Base-by-base conservation (phyloP, 2,113 vertebrate species). In the Varanus komodoensis region DNA sequence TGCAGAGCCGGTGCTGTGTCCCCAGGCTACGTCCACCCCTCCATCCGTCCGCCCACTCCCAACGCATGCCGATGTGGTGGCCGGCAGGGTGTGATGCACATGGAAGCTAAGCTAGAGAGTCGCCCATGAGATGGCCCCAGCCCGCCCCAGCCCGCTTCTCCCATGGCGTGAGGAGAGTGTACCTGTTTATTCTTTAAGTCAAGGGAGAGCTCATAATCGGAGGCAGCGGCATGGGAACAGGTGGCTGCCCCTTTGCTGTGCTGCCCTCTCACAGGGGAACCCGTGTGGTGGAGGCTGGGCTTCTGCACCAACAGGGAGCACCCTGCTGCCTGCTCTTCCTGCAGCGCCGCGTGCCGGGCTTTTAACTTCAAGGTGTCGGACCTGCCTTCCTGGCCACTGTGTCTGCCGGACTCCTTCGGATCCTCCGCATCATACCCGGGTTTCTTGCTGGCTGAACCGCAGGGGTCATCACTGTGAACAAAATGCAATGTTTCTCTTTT, bases 171-270 rank as follows among this genome's bases (percentile, higher is more conserved):
- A 94, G 93, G 90, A 95, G 95, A 91, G 93, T 98, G 98, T 99
- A 99, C 99, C 99, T 99, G 99, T 98, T 99, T 99, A 98, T 99
- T 99, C 98, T 99, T 99, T 98, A 99, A 98, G 98, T 99, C 99
- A 98, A 99, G 98, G 92, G 99, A 99, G 97, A 99, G 98, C 96
- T 99, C 98, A 98, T 99, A 99, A 97, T 99, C 98, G 85, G 98
- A 98, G 93, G 98, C 96, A 92, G 96, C 97, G 2, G 98, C 94
- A 94, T 99, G 99, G 91, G 98, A 98, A 97, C 99, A 98, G 96
- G 98, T 97, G 95, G 98, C 98, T 80, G 96, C 89, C 92, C 96
- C 97, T 95, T 97, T 97, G 96, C 98, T 98, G 97, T 97, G 98
- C 97, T 98, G 99, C 97, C 98, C 98, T 97, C 96, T 97, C 97